phyloP scores from a whole-genome alignment of 2,797 vertebrate species.

The Sebastes umbrosus region DNA sequence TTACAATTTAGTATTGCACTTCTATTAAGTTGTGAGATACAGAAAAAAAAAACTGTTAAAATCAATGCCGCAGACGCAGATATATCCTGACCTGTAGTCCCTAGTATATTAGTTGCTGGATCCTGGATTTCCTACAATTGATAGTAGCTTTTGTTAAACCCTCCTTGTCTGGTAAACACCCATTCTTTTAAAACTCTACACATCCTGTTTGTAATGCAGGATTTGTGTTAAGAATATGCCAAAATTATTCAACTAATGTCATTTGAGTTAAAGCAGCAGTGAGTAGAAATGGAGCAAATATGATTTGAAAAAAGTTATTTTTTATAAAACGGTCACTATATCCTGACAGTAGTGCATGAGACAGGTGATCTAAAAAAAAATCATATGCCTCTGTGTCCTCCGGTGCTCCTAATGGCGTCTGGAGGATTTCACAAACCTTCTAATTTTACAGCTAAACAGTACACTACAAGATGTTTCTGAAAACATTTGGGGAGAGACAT shows the following conservation, averaged over 20 bases:
- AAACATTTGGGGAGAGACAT: rapidly evolving
- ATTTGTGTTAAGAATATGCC: not conserved
- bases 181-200: not conserved
- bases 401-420: no score
- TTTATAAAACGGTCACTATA: no score
- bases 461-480: no score
- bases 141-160: not conserved
- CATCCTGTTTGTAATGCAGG: not conserved
- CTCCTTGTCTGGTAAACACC: rapidly evolving
- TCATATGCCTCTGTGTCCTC: no score
- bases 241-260: not conserved
- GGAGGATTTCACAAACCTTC: no score
- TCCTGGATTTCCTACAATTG: not conserved
- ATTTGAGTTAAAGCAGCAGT: not conserved
- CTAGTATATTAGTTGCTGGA: not conserved
- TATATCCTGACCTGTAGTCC: not conserved
- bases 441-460: rapidly evolving
- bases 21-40: not conserved
- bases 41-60: not conserved
- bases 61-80: not conserved
- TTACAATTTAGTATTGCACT: not conserved
- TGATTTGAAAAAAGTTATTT: no score
- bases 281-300: no score
- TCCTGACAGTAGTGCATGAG: no score
- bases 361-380: no score